These are phyloP conservation scores for Aspiorhynchus laticeps DNA, from an alignment of 2,113 vertebrate species.

Conservation along the genomic window DNA sequence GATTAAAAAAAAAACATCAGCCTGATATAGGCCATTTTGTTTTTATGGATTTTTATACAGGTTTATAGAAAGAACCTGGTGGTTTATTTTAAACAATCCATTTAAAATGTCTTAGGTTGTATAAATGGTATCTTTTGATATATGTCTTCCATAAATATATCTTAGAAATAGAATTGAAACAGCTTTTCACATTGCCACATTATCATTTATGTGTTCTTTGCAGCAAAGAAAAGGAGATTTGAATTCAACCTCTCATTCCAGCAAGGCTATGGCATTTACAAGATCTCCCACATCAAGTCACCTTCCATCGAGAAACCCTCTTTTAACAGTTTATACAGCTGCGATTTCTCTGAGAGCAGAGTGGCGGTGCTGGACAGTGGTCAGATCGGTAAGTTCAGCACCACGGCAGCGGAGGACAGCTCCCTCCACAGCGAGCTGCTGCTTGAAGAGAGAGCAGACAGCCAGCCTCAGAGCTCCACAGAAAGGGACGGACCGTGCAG, in stretches of 20 bases:
- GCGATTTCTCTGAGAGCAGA: constrained; percentile 63
- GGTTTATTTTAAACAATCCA: not conserved
- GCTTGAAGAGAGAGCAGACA: constrained; percentile 45
- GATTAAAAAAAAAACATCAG: not conserved
- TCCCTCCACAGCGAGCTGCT: constrained; percentile 68
- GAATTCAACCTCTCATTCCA: constrained; percentile 94
- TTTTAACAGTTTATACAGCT: constrained; percentile 75
- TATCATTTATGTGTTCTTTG: constrained; percentile 36
- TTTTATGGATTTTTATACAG: not conserved
- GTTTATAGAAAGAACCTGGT: not conserved
- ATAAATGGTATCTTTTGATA: not conserved
- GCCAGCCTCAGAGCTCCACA: constrained; percentile 12
- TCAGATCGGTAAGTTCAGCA: constrained; percentile 78
- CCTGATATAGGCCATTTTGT: not conserved
- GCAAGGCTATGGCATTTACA: constrained; percentile 87
- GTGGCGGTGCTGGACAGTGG: constrained; percentile 62
- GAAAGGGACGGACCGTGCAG: constrained; percentile 58
- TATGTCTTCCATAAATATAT: not conserved
- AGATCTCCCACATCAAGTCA: constrained; percentile 77
- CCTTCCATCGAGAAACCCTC: constrained; percentile 72
- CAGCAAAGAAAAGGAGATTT: constrained; percentile 85
- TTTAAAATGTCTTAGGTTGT: constrained; percentile 2
- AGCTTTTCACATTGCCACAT: not conserved
- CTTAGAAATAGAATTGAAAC: not conserved
- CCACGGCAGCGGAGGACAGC: constrained; percentile 74